Evolutionary conservation across 2,113 vertebrate genomes (phyloP), one percentile per base, ranked within the genome.

Genomic region (Fulica atra): DNA sequence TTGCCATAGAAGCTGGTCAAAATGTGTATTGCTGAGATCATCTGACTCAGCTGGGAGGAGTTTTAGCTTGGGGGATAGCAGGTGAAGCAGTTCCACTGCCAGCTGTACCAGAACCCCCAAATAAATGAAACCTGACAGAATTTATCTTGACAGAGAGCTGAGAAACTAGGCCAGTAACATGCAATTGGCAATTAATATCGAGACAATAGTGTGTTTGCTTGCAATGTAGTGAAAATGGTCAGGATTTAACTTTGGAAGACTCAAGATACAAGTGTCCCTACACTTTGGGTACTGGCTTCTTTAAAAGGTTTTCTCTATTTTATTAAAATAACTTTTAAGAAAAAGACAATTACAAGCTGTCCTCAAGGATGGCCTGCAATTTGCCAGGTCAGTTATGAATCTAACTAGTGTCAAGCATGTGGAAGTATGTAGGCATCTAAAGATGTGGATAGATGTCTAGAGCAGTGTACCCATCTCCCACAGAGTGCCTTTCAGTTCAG

Each of bases 61-160:
- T 73, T 88, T 57, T 26, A 68, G 40, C 42, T 68, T 23, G 77
- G 89, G 60, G 86, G 26, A 76, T 95, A 81, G 69, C 80, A 66
- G 24, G 28, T 4, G 0, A 76, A 72, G 40, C 28, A 57, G 40
- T 92, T 92, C 86, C 44, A 28, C 50, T 89, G 59, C 88, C 69
- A 93, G 63, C 56, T 91, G 38, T 84, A 65, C 56, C 69, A 92
- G 89, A 92, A 81, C 65, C 84, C 60, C 89, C 40, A 88, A 89
- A 71, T 64, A 91, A 86, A 84, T 78, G 48, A 86, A 96, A 93
- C 38, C 70, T 83, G 74, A 78, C 59, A 81, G 82, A 92, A 54
- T 94, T 93, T 89, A 38, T 86, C 89, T 93, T 95, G 92, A 94
- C 42, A 78, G 46, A 66, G 59, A 78, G 68, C 70, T 40, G 16